phyloP scores from a whole-genome alignment of 2,113 vertebrate genomes.

The Gallinago jamesoni region DNA sequence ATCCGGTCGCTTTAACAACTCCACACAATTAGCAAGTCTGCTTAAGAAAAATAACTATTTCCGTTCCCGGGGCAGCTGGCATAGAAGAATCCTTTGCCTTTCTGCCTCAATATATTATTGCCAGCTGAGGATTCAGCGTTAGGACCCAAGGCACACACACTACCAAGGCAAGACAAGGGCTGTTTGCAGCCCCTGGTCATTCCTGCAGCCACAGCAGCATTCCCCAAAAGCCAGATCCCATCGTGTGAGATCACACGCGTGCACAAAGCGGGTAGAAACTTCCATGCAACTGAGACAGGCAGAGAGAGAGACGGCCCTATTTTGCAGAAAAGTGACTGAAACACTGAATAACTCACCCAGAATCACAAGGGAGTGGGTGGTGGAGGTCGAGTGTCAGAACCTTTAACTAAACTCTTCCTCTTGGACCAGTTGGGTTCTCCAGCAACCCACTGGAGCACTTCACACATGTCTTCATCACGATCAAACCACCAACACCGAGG shows the following conservation, averaged over 20 bases:
- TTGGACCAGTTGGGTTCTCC: background rate
- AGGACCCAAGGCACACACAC: background rate
- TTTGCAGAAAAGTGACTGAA: background rate
- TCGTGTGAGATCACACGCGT: too few relatives aligned
- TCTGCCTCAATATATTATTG: background rate
- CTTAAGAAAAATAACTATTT: background rate
- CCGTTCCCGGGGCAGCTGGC: background rate
- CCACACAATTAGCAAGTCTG: background rate
- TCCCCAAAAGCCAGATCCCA: background rate
- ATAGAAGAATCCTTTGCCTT: background rate
- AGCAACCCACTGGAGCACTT: background rate
- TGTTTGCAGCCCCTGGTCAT: accelerated
- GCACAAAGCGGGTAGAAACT: background rate
- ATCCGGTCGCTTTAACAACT: background rate
- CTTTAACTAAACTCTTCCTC: background rate
- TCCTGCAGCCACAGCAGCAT: background rate
- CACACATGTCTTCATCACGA: background rate
- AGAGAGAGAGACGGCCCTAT: background rate
- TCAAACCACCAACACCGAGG: too few relatives aligned
- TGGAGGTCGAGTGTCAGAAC: background rate
- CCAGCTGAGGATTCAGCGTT: background rate
- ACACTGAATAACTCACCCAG: background rate
- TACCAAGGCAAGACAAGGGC: background rate
- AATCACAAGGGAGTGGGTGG: background rate
- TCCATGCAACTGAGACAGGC: background rate